phyloP scores from a whole-genome alignment of 2,888 invertebrate genomes.

The Pollenia angustigena region DNA sequence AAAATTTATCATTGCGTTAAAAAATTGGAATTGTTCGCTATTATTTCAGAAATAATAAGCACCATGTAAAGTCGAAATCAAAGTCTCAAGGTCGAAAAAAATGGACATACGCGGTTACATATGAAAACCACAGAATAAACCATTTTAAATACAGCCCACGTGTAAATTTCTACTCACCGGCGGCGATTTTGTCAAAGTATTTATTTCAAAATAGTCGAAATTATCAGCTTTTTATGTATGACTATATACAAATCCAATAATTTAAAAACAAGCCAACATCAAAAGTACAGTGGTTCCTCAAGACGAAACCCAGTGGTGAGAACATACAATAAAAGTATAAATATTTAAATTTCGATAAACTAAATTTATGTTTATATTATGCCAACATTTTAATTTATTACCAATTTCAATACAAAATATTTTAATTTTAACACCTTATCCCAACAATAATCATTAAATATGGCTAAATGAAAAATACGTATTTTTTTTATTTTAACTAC shows the following conservation, averaged over 20 bases:
- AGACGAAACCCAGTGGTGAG: not conserved
- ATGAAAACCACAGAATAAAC: no score
- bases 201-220: constrained; percentile 10
- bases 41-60: no score
- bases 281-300: not conserved
- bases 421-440: constrained; percentile 62
- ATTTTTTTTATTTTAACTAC: constrained; percentile 16
- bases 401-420: constrained; percentile 40
- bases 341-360: constrained; percentile 32
- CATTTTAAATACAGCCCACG: not conserved
- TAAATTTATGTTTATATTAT: constrained; percentile 57
- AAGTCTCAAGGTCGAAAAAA: no score
- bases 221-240: not conserved
- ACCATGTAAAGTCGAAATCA: no score
- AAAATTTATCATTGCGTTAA: no score
- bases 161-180: not conserved
- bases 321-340: not conserved
- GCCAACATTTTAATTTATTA: constrained; percentile 59
- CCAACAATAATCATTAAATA: constrained; percentile 8
- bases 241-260: not conserved
- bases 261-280: not conserved
- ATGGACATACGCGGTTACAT: no score
- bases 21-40: no score
- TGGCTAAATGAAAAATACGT: constrained; percentile 37
- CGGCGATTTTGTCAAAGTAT: not conserved